Evolutionary conservation across 2,888 invertebrate genomes (phyloP), one percentile per base, ranked within the genome.

Genomic region (Chorisops tibialis): DNA sequence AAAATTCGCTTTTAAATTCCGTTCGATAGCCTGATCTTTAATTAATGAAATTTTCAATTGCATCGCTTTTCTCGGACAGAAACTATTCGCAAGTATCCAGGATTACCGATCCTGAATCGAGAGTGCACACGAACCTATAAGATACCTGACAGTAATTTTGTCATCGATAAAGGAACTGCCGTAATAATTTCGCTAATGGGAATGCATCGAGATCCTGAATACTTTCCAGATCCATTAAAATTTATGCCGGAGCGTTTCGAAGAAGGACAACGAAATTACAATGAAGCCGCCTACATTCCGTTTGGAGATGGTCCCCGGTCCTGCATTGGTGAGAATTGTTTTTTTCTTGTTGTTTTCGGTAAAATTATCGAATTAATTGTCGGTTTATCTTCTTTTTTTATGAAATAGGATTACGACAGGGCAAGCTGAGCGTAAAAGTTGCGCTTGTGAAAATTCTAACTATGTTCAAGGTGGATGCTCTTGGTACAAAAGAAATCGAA

Each of bases 211-310:
- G 80, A 80, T 69, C 73, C 73, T 14, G 69, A 73, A 22, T 70
- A 77, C 63, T 81, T 78, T 61, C 73, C 73, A 1, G 72, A 80
- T 43, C 80, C 81, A 6, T 62, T 74, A 39, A 73, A 72, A 58
- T 81, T 79, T 65, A 74, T 77, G 41, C 81, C 81, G 1, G 73
- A 79, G 35, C 69, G 81, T 12, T 81, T 79, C 67, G 63, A 69
- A 2, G 70, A 74, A 0, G 70, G 70, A 1, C 67, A 65, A 14
- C 68, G 70, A 61, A 70, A 71, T 52, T 73, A 73, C 49, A 67
- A 73, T 60, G 70, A 68, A 3, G 66, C 63, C 2, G 73, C 73
- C 3, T 76, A 74, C 51, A 67, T 75, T 18, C 77, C 77, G 4
- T 79, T 76, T 62, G 79, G 79, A 30, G 71, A 77, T 30, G 79